A percentile compares a stretch with the other conserved stretches of the same genome.
These are phyloP conservation scores for Sebastes aleutianus DNA, from an alignment of 2,797 vertebrate genomes.

Conservation along the genomic window DNA sequence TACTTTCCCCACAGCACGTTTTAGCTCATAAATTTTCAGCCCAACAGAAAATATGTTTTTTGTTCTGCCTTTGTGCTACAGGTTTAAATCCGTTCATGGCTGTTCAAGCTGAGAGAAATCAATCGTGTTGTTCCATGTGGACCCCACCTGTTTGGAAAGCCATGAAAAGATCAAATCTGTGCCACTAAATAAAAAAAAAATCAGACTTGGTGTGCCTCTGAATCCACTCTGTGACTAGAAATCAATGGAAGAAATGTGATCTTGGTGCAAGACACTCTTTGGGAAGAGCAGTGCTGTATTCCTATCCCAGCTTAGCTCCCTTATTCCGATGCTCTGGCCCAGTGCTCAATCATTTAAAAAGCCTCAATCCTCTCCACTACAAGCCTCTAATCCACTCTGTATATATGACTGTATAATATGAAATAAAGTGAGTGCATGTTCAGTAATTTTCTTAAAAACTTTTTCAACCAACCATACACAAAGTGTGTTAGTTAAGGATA, in stretches of 20 bases:
- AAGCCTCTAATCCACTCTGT: conserved; percentile 72
- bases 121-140: not conserved
- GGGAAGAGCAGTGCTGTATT: conserved; percentile 9
- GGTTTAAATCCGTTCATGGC: conserved; percentile 31
- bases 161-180: conserved; percentile 37
- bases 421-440: conserved; percentile 81
- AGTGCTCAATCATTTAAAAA: conserved; percentile 49
- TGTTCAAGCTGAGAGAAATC: conserved; percentile 33
- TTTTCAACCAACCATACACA: conserved; percentile 67
- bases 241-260: conserved; percentile 12
- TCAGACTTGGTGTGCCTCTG: conserved; percentile 17
- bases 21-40: conserved; percentile 16
- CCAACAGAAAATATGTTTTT: conserved; percentile 17
- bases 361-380: conserved; percentile 58
- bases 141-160: conserved; percentile 28
- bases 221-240: conserved; percentile 18
- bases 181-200: conserved; percentile 17
- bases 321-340: conserved; percentile 5
- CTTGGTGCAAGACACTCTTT: conserved; percentile 4
- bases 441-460: conserved; percentile 74
- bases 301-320: conserved; percentile 13
- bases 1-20: not conserved
- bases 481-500: conserved; percentile 31
- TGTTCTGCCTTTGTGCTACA: not conserved
- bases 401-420: conserved; percentile 80